Base-by-base conservation (phyloP, 2,797 vertebrate genomes). In the Microchirus variegatus region DNA sequence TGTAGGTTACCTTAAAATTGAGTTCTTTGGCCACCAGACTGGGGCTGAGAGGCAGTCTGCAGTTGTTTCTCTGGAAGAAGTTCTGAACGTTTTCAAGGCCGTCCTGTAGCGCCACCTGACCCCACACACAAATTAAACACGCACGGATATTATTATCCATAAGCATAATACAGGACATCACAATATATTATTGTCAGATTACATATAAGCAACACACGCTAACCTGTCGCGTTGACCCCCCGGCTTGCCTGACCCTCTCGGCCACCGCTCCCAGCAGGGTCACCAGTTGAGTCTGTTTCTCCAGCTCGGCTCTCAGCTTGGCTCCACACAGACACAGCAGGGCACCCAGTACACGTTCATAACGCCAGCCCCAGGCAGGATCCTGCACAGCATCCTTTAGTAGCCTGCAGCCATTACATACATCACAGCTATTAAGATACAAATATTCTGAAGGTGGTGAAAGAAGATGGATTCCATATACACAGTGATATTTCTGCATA, bases 11-110 rank as follows among this genome's bases (percentile, higher is more conserved):
- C 95, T 99, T 99, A 72, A 95, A 68, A 81, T 98, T 99, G 36
- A 99, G 90, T 62, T 96, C 95, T 75, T 96, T 98, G 72, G 96
- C 96, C 78, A 97, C 95, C 63, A 99, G 92, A 77, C 97, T 97
- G 73, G 97, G 96, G 78, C 94, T 95, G 60, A 99, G 96, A 47
- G 98, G 98, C 45, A 99, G 90, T 53, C 95, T 92, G 56, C 96
- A 98, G 76, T 88, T 94, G 82, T 94, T 95, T 86, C 90, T 96
- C 85, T 95, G 88, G 90, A 98, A 97, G 78, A 97, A 96, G 41
- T 94, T 94, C 84, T 99, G 96, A 35, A 97, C 90, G 17, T 93
- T 94, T 81, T 97, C 97, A 82, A 99, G 95, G 13, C 96, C 96
- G 54, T 95, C 96, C 80, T 96, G 95, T 45, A 99, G 93, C 17